These are phyloP conservation scores for Manis javanica DNA, from an alignment of 2,797 vertebrate species.

Conservation along the genomic window DNA sequence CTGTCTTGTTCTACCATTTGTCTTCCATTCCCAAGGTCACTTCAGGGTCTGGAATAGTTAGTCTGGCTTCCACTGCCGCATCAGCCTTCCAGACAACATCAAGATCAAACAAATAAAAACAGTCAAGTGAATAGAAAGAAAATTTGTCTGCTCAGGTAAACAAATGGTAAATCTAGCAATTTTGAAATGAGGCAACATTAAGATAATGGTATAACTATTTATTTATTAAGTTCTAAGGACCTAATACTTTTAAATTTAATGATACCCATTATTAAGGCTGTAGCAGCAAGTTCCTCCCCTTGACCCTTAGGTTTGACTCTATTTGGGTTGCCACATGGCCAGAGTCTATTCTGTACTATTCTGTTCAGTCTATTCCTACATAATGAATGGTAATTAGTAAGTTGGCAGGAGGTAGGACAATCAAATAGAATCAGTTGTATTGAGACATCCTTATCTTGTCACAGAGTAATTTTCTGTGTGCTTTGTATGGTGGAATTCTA, in stretches of 20 bases:
- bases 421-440: neutral
- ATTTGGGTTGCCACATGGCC: neutral
- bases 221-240: constrained; percentile 29
- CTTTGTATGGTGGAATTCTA: neutral
- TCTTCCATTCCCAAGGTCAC: neutral
- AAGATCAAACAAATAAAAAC: neutral
- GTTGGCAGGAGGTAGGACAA: neutral
- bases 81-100: neutral
- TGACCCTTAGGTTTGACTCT: constrained; percentile 18
- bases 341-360: neutral
- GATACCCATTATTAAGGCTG: neutral
- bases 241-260: constrained; percentile 33
- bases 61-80: neutral
- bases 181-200: neutral
- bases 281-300: constrained; percentile 1
- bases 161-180: neutral
- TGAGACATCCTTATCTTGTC: neutral
- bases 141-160: constrained; percentile 9
- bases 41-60: neutral
- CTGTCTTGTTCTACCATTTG: neutral
- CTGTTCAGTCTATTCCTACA: constrained; percentile 15
- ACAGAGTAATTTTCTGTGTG: neutral
- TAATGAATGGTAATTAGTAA: constrained; percentile 53
- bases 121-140: neutral
- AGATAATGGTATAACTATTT: neutral